These are phyloP conservation scores for Drosophila tanythrix DNA, from an alignment of 2,888 invertebrate genomes.

Conservation along the genomic window DNA sequence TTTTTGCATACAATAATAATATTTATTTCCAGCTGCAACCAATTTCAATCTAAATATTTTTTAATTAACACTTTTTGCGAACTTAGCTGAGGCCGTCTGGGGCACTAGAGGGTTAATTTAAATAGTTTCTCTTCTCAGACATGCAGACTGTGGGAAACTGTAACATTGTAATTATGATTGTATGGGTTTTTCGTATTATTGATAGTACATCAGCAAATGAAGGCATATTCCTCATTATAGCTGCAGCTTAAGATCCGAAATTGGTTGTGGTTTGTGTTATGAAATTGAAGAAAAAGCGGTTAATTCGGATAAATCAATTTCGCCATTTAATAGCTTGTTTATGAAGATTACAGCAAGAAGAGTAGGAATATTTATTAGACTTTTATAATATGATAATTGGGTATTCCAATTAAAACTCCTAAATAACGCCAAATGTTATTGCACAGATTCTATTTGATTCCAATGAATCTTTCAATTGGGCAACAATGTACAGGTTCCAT, in stretches of 20 bases:
- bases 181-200: background rate
- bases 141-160: background rate
- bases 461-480: background rate
- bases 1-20: background rate
- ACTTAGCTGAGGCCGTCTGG: background rate
- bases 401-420: fast-evolving
- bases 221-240: background rate
- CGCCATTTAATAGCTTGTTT: background rate
- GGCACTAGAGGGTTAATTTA: background rate
- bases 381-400: too few relatives aligned
- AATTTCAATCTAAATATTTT: background rate
- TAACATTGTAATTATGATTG: background rate
- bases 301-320: background rate
- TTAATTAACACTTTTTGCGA: background rate
- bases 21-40: background rate
- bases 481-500: background rate
- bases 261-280: background rate
- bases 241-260: background rate
- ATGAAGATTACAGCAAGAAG: background rate
- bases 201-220: background rate
- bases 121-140: background rate
- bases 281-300: background rate
- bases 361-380: too few relatives aligned
- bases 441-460: background rate
- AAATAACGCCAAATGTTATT: background rate